Conservation (phyloP, 2,888 invertebrate genomes). For the Brachyptera putata region DNA sequence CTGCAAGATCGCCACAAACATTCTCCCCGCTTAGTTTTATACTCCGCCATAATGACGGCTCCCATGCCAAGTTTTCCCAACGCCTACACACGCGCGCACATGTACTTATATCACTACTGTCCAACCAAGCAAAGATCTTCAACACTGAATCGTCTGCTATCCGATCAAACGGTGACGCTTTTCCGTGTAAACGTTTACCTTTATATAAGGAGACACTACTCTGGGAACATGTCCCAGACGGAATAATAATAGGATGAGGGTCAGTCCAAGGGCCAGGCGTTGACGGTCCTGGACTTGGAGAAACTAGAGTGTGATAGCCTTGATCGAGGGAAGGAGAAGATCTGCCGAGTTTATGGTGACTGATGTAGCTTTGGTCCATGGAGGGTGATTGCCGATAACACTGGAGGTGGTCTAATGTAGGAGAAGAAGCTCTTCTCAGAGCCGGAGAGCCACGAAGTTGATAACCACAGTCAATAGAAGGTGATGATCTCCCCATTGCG, state of each 20-base stretch:
- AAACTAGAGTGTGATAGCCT: conserved; percentile 74
- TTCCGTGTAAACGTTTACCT: conserved; percentile 42
- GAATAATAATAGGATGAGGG: conserved; percentile 29
- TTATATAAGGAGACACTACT: conserved; percentile 37
- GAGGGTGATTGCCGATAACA: conserved; percentile 18
- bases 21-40: conserved; percentile 59
- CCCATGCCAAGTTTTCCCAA: conserved; percentile 74
- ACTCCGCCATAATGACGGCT: conserved; percentile 67
- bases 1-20: conserved; percentile 61
- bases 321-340: conserved; percentile 70
- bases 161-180: conserved; percentile 50
- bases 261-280: conserved; percentile 42
- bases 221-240: conserved; percentile 29
- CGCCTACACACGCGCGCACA: conserved; percentile 71
- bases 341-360: conserved; percentile 41
- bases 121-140: conserved; percentile 65
- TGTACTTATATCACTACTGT: conserved; percentile 65
- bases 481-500: conserved; percentile 30
- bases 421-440: conserved; percentile 35
- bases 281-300: conserved; percentile 51
- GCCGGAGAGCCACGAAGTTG: conserved; percentile 30
- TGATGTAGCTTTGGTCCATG: conserved; percentile 23
- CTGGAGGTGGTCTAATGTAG: conserved; percentile 33
- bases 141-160: conserved; percentile 64
- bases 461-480: conserved; percentile 40